Evolutionary conservation across 2,113 vertebrate genomes (phyloP), one percentile per base, ranked within the genome.

Genomic region (Ellobius talpinus): DNA sequence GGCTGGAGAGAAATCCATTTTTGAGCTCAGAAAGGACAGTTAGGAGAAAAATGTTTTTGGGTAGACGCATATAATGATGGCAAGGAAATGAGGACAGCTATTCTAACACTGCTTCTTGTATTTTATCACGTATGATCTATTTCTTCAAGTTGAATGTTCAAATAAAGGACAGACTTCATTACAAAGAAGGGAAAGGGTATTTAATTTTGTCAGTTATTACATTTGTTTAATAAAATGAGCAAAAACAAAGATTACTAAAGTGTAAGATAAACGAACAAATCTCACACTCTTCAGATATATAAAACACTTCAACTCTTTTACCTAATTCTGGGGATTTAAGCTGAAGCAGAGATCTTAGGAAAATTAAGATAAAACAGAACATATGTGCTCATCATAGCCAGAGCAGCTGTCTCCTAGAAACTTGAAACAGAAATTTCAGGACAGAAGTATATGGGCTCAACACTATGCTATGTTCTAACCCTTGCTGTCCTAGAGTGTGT

Each of bases 1-100:
- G 98, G 98, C 98, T 98, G 96, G 90, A 97, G 98, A 98, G 97
- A 98, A 99, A 99, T 98, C 98, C 98, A 98, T 98, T 98, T 99
- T 23, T 98, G 98, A 99, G 98, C 97, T 96, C 94, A 90, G 95
- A 98, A 98, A 96, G 94, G 96, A 97, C 70, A 93, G 98, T 96
- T 95, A 96, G 96, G 96, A 66, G 96, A 97, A 97, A 98, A 93
- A 66, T 85, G 98, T 42, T 96, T 98, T 96, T 97, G 98, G 98
- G 96, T 74, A 95, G 98, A 98, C 97, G 97, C 93, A 6, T 10
- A 96, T 97, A 98, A 98, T 98, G 98, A 97, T 97, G 93, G 97
- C 97, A 97, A 93, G 98, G 97, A 97, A 98, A 97, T 93, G 96
- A 97, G 89, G 97, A 96, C n/a, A 58, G 87, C 36, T 86, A 93